Base-by-base conservation (phyloP, 2,113 vertebrate species). In the Microtus pennsylvanicus region DNA sequence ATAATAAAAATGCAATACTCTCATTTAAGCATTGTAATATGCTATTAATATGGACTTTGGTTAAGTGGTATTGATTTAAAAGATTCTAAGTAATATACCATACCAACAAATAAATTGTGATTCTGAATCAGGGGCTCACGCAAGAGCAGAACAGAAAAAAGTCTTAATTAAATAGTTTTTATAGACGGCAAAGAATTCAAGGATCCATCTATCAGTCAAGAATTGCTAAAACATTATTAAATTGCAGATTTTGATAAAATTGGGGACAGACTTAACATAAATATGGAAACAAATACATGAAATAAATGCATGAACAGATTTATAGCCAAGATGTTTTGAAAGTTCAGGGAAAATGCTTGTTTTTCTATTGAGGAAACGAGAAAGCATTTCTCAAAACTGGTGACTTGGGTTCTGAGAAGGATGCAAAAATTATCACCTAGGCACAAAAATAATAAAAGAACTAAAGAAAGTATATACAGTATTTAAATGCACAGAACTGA, bases 111-210 rank as follows among this genome's bases (percentile, higher is more conserved):
- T 77, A 94, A 90, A 93, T 91, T 86, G 7, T 91, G 16, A 58
- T 70, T 96, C 67, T 92, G 63, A 65, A 33, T 82, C 89, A 94
- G 55, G 94, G 13, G 45, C 4, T 72, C 50, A 94, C 92, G 26
- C 22, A n/a, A 42, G 24, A 17, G 7, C 13, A 75, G 38, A 50
- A 70, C 61, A 45, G 35, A 19, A 72, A 1, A 91, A 10, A 75
- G 0, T 1, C 90, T 91, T 93, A 33, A 65, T 55, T 93, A 77
- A 94, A 72, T 4, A 12, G 21, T 50, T 17, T 83, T 52, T 45
- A 80, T n/a, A 55, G 22, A 69, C 94, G 61, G 45, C 81, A 58
- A 24, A 77, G 12, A 97, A 90, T 30, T 21, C 45, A n/a, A 83
- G 81, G 87, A 67, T 9, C 6, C 12, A 85, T 67, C 21, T 52